Evolutionary conservation across 2,888 invertebrate species (phyloP).

Genomic region (Diploptera punctata): DNA sequence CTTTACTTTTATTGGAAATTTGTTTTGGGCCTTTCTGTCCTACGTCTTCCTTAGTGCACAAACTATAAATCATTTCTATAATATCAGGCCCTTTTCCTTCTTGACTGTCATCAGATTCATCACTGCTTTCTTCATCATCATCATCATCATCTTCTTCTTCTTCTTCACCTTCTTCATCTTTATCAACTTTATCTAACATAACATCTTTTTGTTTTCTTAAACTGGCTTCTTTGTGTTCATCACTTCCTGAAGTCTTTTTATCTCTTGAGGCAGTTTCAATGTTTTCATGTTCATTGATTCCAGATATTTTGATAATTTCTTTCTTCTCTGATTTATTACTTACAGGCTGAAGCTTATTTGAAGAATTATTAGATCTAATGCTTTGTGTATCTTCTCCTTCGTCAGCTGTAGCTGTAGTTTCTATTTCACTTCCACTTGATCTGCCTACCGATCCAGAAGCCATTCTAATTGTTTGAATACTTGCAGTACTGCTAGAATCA

Average conservation of each 20-base stretch:
- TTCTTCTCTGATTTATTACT: slow-evolving; percentile 22
- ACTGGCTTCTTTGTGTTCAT: slow-evolving; percentile 32
- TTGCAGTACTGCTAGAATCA: slow-evolving; percentile 49
- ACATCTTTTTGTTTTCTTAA: slow-evolving; percentile 26
- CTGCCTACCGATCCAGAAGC: slow-evolving; percentile 1
- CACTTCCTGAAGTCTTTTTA: slow-evolving; percentile 32
- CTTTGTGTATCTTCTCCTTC: slow-evolving; percentile 33
- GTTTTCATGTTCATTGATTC: no score
- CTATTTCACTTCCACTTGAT: slow-evolving; percentile 39
- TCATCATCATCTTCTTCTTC: slow-evolving; percentile 40
- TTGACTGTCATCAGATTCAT: slow-evolving; percentile 38
- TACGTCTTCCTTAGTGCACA: slow-evolving; percentile 37
- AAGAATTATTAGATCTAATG: neutral
- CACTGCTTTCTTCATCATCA: slow-evolving; percentile 33
- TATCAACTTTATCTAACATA: slow-evolving; percentile 30
- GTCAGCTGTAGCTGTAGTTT: slow-evolving; percentile 3
- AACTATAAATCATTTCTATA: slow-evolving; percentile 37
- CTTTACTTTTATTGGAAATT: slow-evolving; percentile 20
- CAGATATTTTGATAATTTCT: slow-evolving; percentile 1
- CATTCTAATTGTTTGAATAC: slow-evolving; percentile 46
- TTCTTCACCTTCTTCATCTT: slow-evolving; percentile 34
- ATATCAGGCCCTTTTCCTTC: slow-evolving; percentile 41
- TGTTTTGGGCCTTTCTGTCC: slow-evolving; percentile 31
- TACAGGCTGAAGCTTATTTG: neutral
- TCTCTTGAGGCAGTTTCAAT: neutral